Percentiles rank a stretch among this genome's conserved stretches.
Conservation (phyloP, 2,888 invertebrate species). For the Boloria selene region DNA sequence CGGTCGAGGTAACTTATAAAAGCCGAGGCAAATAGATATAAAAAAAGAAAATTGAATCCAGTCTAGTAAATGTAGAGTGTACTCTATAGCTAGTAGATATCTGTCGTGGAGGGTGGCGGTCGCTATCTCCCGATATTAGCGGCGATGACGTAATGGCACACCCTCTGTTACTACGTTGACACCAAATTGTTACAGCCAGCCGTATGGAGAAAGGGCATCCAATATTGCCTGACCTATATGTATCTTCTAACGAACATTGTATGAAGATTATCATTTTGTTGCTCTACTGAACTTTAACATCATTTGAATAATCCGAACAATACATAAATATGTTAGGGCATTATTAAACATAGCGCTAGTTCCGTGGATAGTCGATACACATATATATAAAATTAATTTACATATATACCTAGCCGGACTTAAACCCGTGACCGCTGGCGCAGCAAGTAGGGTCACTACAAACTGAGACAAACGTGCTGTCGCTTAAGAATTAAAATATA, state of each 20-base stretch:
- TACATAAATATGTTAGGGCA: not conserved
- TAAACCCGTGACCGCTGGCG: no score
- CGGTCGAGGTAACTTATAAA: no score
- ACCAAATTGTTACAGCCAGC: conserved; percentile 18
- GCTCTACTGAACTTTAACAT: not conserved
- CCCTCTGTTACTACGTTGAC: conserved; percentile 32
- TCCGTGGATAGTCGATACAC: no score
- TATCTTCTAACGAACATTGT: conserved; percentile 15
- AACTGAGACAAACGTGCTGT: no score
- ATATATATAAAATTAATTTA: no score
- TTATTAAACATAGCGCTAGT: not conserved
- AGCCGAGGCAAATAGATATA: no score
- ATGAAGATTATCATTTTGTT: not conserved
- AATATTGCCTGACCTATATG: conserved; percentile 32
- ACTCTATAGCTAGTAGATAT: conserved; percentile 10
- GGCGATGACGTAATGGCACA: conserved; percentile 33
- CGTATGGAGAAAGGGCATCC: conserved; percentile 31
- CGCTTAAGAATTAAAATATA: no score
- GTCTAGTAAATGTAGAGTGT: conserved; percentile 30
- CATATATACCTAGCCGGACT: no score
- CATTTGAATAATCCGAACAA: not conserved
- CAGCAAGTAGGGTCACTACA: no score
- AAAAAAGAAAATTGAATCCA: not conserved
- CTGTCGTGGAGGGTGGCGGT: conserved; percentile 26
- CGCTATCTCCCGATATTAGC: conserved; percentile 23